These are phyloP conservation scores for Linepithema humile DNA, from an alignment of 1,140 invertebrate genomes.

Conservation along the genomic window DNA sequence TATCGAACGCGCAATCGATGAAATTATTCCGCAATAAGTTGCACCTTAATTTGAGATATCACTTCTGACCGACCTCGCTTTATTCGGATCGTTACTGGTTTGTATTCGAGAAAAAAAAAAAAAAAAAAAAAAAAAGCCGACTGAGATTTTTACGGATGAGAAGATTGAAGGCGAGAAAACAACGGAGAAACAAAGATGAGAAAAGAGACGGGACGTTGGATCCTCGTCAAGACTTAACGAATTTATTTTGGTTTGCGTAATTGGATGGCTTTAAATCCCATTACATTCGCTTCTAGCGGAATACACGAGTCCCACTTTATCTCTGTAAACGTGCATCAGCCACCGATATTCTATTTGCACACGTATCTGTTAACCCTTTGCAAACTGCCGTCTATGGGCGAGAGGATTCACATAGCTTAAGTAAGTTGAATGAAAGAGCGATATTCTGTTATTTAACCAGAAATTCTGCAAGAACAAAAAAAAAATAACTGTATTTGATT, in stretches of 20 bases:
- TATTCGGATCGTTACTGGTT: constrained; percentile 20
- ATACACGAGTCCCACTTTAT: neutral
- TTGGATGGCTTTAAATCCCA: constrained; percentile 64
- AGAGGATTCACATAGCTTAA: neutral
- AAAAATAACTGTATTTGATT: neutral
- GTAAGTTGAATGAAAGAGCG: neutral
- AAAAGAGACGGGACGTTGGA: neutral
- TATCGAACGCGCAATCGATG: neutral
- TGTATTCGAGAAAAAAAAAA: neutral
- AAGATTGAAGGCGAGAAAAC: constrained; percentile 23
- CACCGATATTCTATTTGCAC: constrained; percentile 21
- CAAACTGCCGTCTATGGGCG: neutral
- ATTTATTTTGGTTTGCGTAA: constrained; percentile 68
- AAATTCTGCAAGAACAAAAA: neutral
- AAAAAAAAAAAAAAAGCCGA: neutral
- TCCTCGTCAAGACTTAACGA: constrained; percentile 60
- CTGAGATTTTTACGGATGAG: neutral
- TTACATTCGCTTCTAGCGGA: constrained; percentile 21
- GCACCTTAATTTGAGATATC: neutral
- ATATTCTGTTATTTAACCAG: neutral
- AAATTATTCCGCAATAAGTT: constrained; percentile 26
- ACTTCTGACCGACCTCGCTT: neutral
- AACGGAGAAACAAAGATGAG: neutral
- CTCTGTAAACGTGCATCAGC: neutral
- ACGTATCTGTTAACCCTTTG: neutral